Percentiles rank a stretch among this genome's conserved stretches.
phyloP scores from a whole-genome alignment of 2,113 vertebrate species.

The Motacilla alba region DNA sequence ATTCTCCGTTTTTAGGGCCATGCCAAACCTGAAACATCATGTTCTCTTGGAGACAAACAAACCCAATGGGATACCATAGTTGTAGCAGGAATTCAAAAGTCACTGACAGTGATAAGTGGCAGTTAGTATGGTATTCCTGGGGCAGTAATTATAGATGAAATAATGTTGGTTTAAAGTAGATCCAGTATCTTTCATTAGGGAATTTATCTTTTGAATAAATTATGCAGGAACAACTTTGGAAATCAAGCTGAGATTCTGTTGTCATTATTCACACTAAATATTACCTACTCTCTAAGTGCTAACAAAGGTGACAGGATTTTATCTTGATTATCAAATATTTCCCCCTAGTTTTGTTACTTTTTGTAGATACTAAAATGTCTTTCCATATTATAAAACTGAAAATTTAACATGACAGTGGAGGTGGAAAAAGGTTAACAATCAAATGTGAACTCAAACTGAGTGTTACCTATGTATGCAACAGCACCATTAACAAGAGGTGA shows the following conservation, averaged over 20 bases:
- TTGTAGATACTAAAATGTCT: neutral
- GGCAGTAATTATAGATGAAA: constrained; percentile 46
- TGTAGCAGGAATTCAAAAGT: constrained; percentile 18
- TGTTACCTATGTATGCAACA: neutral
- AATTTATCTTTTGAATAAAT: constrained; percentile 53
- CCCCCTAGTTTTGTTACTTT: neutral
- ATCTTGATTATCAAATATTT: neutral
- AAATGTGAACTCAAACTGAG: neutral
- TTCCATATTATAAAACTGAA: neutral
- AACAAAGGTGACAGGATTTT: neutral
- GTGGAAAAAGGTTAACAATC: neutral
- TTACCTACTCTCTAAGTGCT: neutral
- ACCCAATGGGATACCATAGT: constrained; percentile 1
- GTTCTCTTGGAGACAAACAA: constrained; percentile 35
- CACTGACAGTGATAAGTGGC: constrained; percentile 41
- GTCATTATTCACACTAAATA: constrained; percentile 32
- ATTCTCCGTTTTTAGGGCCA: neutral
- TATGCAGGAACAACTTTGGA: constrained; percentile 25
- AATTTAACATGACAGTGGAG: neutral
- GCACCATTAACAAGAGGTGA: constrained; percentile 1
- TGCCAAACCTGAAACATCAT: neutral
- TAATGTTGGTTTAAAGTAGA: constrained; percentile 45
- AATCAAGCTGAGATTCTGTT: constrained; percentile 42
- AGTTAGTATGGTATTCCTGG: constrained; percentile 1
- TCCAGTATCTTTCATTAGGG: constrained; percentile 33